These are phyloP conservation scores for Panurus biarmicus DNA, from an alignment of 2,113 vertebrate species.

Conservation along the genomic window DNA sequence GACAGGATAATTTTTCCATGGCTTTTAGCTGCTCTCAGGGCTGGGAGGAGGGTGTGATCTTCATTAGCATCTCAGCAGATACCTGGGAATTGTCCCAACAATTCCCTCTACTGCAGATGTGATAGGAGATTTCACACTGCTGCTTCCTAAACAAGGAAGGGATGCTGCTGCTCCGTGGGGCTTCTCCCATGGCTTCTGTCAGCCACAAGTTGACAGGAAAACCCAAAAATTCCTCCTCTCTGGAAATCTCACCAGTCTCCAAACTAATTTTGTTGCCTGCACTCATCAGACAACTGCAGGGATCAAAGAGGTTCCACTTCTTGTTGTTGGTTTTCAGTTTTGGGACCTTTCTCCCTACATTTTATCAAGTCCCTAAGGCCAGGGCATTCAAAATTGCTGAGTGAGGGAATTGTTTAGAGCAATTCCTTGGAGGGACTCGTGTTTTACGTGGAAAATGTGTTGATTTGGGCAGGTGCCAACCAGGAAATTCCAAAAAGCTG, in stretches of 20 bases:
- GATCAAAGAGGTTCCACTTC: not conserved
- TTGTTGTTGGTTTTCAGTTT: not conserved
- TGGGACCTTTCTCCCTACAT: not conserved
- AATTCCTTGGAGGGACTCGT: not conserved
- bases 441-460: not conserved
- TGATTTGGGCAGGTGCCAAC: not conserved
- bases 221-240: not conserved
- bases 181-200: not conserved
- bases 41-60: not conserved
- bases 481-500: conserved; percentile 49
- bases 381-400: not conserved
- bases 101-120: not conserved
- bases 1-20: not conserved
- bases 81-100: not conserved
- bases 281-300: not conserved
- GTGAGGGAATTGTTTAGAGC: not conserved
- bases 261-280: not conserved
- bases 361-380: not conserved
- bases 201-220: not conserved
- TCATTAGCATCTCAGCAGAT: not conserved
- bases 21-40: not conserved
- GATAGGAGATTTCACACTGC: not conserved
- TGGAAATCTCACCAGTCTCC: not conserved
- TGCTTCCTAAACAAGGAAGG: not conserved
- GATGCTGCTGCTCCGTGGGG: not conserved